Evolutionary conservation across 2,888 invertebrate genomes (phyloP).

Genomic region (Calephelis perditalis): DNA sequence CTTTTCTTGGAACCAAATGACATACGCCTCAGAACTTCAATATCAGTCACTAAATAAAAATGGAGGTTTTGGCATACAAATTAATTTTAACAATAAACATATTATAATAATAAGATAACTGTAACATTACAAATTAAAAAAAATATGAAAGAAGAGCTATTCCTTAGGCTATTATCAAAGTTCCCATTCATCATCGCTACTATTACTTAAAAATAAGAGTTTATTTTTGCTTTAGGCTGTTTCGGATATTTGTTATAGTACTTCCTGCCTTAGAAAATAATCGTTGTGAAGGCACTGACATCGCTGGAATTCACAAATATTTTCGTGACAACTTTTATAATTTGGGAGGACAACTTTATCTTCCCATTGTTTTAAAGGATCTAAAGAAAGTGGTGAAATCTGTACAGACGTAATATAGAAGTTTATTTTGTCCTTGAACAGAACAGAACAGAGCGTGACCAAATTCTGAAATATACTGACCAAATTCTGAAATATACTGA

Average conservation of each 20-base stretch:
- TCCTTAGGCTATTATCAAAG: background rate
- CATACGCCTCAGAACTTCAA: background rate
- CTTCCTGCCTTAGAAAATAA: background rate
- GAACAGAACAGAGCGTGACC: too few species aligned
- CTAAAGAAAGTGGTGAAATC: too few species aligned
- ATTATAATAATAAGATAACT: background rate
- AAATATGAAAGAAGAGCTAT: background rate
- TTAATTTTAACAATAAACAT: background rate
- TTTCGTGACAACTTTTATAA: background rate
- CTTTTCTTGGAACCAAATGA: too few species aligned
- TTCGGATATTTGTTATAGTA: constrained; percentile 4
- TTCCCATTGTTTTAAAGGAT: too few species aligned
- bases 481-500: too few species aligned
- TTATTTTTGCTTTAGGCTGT: constrained; percentile 8
- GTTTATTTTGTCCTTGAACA: too few species aligned
- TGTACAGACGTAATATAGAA: too few species aligned
- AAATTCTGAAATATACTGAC: too few species aligned
- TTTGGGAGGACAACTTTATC: background rate
- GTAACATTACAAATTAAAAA: background rate
- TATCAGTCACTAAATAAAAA: background rate
- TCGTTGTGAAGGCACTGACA: constrained; percentile 1
- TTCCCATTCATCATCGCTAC: background rate
- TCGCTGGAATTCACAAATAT: too few species aligned
- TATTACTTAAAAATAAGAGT: constrained; percentile 6
- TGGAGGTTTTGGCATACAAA: background rate